Conservation (phyloP, 2,888 invertebrate species). For the Perdita meconis region DNA sequence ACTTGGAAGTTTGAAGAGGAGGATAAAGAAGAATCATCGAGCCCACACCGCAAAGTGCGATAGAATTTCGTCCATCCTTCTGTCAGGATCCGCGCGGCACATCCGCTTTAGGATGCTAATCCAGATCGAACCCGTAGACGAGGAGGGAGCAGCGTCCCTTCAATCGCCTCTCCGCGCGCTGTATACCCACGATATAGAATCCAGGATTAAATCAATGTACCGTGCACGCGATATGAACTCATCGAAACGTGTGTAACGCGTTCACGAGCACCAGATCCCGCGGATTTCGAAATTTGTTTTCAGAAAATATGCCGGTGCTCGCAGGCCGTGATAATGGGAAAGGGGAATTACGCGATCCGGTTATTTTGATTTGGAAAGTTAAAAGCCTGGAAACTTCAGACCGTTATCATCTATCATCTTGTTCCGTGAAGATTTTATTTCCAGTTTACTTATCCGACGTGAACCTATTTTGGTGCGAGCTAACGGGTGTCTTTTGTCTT, state of each 20-base stretch:
- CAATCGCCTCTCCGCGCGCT: constrained; percentile 61
- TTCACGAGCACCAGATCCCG: constrained; percentile 60
- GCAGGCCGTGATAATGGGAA: constrained; percentile 52
- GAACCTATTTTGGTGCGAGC: not conserved
- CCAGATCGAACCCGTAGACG: constrained; percentile 65
- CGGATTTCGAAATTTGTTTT: constrained; percentile 67
- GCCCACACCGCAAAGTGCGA: no score
- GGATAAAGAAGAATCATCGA: no score
- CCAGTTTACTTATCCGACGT: not conserved
- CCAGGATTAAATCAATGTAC: constrained; percentile 73
- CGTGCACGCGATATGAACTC: constrained; percentile 71
- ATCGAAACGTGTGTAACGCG: constrained; percentile 70
- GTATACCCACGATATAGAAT: constrained; percentile 60
- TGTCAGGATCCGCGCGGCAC: not conserved
- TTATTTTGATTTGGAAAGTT: constrained; percentile 39
- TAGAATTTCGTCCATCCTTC: no score
- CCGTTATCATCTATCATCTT: constrained; percentile 10
- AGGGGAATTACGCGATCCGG: constrained; percentile 43
- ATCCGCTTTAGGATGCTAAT: constrained; percentile 59
- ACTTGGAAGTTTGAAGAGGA: no score
- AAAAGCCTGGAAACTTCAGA: constrained; percentile 15
- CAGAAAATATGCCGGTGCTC: constrained; percentile 48
- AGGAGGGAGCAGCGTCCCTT: constrained; percentile 61
- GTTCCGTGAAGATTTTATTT: not conserved
- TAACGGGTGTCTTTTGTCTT: no score